Evolutionary conservation across 2,797 vertebrate species (phyloP).

Genomic region (Tympanoctomys barrerae): DNA sequence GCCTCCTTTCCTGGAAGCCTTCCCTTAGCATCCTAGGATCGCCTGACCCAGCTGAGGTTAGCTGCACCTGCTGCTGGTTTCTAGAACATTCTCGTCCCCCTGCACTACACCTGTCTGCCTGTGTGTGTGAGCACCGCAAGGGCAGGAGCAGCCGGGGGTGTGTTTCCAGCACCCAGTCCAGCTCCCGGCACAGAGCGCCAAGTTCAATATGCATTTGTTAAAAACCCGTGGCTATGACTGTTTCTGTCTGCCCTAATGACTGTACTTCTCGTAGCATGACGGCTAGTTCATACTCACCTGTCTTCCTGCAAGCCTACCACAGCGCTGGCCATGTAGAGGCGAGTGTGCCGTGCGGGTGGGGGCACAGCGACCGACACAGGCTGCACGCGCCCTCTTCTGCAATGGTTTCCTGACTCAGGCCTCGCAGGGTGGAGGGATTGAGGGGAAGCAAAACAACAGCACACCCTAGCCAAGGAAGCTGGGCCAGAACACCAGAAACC

Average conservation of each 20-base stretch:
- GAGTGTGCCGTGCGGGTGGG: fast-evolving
- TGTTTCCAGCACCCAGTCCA: not conserved
- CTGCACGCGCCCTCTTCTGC: not conserved
- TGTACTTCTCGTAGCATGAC: fast-evolving
- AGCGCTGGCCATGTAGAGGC: fast-evolving
- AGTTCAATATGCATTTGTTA: fast-evolving
- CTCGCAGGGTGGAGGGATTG: not conserved
- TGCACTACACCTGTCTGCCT: not conserved
- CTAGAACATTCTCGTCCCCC: not conserved
- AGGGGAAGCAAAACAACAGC: not conserved
- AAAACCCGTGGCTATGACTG: fast-evolving
- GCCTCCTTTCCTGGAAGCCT: not conserved
- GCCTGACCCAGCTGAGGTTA: fast-evolving
- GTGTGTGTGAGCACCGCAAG: fast-evolving
- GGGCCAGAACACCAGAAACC: not conserved
- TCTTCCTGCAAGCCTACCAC: not conserved
- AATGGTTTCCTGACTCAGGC: not conserved
- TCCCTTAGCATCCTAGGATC: fast-evolving
- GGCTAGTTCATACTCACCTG: not conserved
- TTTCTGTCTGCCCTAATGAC: not conserved
- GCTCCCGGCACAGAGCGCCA: not conserved
- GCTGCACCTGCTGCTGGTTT: fast-evolving
- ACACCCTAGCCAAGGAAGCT: not conserved
- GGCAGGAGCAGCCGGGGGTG: not conserved
- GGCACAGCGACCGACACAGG: fast-evolving